phyloP scores from a whole-genome alignment of 2,797 vertebrate species.

The Nannoperca australis region DNA sequence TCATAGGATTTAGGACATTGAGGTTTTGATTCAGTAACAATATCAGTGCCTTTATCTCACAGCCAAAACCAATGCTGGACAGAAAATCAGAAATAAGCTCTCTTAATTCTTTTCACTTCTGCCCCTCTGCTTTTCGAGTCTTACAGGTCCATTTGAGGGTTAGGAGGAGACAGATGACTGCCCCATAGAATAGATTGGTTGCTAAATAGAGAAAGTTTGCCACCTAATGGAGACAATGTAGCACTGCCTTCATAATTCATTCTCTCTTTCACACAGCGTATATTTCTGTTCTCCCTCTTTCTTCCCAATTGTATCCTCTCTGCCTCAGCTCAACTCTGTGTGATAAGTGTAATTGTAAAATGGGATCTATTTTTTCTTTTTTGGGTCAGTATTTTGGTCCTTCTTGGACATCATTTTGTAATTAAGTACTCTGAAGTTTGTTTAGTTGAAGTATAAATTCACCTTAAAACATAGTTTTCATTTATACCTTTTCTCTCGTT shows the following conservation, averaged over 20 bases:
- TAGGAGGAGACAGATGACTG: slow-evolving; percentile 43
- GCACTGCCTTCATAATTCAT: slow-evolving; percentile 28
- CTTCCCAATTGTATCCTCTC: neutral
- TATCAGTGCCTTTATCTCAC: slow-evolving; percentile 54
- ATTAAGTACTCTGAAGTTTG: neutral
- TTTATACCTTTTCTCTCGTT: slow-evolving; percentile 14
- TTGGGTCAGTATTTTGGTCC: neutral
- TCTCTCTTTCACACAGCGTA: neutral
- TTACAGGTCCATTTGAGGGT: slow-evolving; percentile 29
- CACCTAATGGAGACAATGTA: slow-evolving; percentile 79
- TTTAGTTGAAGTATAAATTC: neutral
- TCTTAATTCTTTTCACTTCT: slow-evolving; percentile 60
- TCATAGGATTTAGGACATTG: slow-evolving; percentile 39
- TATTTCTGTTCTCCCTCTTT: neutral
- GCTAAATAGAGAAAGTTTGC: slow-evolving; percentile 74
- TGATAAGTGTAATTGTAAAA: neutral
- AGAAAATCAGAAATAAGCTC: slow-evolving; percentile 65
- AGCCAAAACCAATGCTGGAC: slow-evolving; percentile 62
- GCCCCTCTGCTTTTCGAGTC: slow-evolving; percentile 31
- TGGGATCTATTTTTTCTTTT: neutral
- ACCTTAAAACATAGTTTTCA: neutral
- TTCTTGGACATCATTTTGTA: neutral
- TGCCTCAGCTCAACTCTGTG: neutral
- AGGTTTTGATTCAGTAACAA: slow-evolving; percentile 41
- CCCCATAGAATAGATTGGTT: neutral